These are phyloP conservation scores for Tragelaphus strepsiceros DNA, from an alignment of 2,113 vertebrate genomes.

Conservation along the genomic window DNA sequence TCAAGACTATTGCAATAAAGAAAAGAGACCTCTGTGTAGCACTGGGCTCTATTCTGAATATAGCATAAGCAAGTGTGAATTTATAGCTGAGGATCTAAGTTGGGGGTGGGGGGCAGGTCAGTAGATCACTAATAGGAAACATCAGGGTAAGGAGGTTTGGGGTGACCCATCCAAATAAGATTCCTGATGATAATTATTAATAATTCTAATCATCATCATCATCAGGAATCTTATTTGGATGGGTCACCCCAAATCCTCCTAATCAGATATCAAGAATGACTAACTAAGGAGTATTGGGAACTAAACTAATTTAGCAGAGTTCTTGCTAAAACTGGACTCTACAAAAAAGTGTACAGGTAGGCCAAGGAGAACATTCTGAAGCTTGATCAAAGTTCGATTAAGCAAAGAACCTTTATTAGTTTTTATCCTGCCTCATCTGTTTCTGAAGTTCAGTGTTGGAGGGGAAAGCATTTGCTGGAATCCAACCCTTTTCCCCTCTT, in stretches of 20 bases:
- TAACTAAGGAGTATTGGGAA: background rate
- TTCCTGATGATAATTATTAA: background rate
- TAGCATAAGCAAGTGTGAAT: background rate
- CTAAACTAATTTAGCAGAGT: background rate
- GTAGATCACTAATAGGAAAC: background rate
- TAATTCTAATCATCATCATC: no score
- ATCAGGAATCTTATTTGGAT: background rate
- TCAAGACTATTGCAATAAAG: background rate
- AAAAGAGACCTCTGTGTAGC: background rate
- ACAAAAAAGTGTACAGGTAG: background rate
- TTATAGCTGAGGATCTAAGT: background rate
- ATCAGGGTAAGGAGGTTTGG: no score
- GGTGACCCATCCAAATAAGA: background rate
- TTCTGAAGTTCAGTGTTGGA: background rate
- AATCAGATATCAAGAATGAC: background rate
- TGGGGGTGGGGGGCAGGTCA: accelerated
- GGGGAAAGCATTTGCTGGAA: background rate
- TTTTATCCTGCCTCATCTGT: background rate
- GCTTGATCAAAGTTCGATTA: background rate
- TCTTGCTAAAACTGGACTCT: background rate
- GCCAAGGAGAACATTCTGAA: background rate
- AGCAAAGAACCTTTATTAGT: background rate
- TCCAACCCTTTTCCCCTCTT: background rate
- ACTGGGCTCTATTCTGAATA: background rate
- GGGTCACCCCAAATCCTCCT: background rate